Evolutionary conservation across 2,113 vertebrate genomes (phyloP).

Genomic region (Bufo gargarizans): DNA sequence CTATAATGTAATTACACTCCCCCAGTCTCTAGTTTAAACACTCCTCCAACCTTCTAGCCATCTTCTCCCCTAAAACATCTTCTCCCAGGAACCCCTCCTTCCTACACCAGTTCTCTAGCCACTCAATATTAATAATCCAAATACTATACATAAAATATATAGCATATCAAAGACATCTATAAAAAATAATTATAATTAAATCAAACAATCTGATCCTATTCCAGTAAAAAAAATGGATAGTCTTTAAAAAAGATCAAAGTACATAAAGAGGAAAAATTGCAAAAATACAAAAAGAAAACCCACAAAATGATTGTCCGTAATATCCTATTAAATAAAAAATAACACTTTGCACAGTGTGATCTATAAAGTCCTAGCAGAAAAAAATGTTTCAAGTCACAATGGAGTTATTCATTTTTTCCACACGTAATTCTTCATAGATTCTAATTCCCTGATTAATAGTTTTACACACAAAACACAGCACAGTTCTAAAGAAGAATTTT

Average conservation of each 20-base stretch:
- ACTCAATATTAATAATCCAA: too few species aligned
- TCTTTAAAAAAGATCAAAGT: neutral
- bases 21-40: too few species aligned
- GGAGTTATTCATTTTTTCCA: conserved; percentile 7
- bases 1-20: too few species aligned
- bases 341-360: neutral
- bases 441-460: conserved; percentile 22
- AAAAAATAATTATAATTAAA: neutral
- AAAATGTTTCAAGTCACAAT: conserved; percentile 5
- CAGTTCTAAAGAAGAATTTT: conserved; percentile 10
- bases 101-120: too few species aligned
- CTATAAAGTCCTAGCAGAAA: neutral
- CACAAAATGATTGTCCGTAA: neutral
- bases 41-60: too few species aligned
- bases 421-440: neutral
- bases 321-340: neutral
- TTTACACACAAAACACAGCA: conserved; percentile 20
- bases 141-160: too few species aligned
- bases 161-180: too few species aligned
- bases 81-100: too few species aligned
- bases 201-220: too few species aligned
- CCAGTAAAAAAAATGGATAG: too few species aligned
- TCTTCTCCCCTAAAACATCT: too few species aligned
- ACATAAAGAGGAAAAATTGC: neutral
- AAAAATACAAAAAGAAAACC: neutral